phyloP scores from a whole-genome alignment of 2,113 vertebrate species.

The Thunnus maccoyii region DNA sequence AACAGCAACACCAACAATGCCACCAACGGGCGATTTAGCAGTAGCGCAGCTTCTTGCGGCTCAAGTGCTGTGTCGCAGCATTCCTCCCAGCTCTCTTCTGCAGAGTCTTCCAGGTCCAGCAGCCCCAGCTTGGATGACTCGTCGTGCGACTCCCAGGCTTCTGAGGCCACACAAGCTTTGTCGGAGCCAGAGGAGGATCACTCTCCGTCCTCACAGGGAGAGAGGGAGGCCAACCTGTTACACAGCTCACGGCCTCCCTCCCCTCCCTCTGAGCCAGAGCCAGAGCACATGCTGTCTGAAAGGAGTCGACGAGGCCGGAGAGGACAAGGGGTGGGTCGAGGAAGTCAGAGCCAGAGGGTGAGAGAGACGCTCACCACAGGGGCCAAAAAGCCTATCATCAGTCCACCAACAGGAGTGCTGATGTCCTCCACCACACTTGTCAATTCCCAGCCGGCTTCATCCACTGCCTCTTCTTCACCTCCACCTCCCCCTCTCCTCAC shows the following conservation, averaged over 20 bases:
- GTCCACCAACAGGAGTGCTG: slow-evolving; percentile 87
- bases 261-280: slow-evolving; percentile 87
- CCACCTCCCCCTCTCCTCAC: slow-evolving; percentile 92
- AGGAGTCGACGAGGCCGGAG: slow-evolving; percentile 87
- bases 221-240: slow-evolving; percentile 81
- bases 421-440: slow-evolving; percentile 85
- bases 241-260: slow-evolving; percentile 85
- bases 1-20: slow-evolving; percentile 82
- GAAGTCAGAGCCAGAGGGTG: slow-evolving; percentile 77
- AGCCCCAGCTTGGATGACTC: slow-evolving; percentile 95
- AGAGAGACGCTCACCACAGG: slow-evolving; percentile 85
- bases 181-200: slow-evolving; percentile 86
- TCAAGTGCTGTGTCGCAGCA: slow-evolving; percentile 96
- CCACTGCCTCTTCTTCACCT: slow-evolving; percentile 91
- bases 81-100: slow-evolving; percentile 97
- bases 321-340: slow-evolving; percentile 80
- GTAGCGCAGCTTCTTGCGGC: slow-evolving; percentile 92
- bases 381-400: slow-evolving; percentile 87
- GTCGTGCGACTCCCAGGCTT: slow-evolving; percentile 96
- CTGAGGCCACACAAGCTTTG: slow-evolving; percentile 92
- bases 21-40: slow-evolving; percentile 91
- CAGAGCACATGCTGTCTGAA: slow-evolving; percentile 76
- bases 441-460: slow-evolving; percentile 88
- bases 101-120: slow-evolving; percentile 96
- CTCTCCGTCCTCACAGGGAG: slow-evolving; percentile 84